Percentiles rank a stretch among this genome's conserved stretches.
Evolutionary conservation across 1,140 invertebrate species (phyloP).

Genomic region (Pseudomyrmex sp.): DNA sequence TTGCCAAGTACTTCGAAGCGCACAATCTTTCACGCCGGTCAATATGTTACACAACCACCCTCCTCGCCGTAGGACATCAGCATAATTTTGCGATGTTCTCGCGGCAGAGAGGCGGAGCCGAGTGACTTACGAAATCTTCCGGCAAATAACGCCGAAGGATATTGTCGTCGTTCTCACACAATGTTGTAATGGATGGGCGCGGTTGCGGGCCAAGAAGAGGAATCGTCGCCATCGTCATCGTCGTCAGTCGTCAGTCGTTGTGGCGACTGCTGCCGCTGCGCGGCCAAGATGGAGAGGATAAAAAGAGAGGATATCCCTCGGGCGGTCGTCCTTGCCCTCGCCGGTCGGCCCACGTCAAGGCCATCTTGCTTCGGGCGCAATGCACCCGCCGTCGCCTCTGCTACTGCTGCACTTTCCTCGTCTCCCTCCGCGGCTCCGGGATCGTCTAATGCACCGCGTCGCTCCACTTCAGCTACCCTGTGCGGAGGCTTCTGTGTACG

Average conservation of each 20-base stretch:
- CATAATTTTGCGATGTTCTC: conserved; percentile 24
- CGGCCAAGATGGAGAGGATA: conserved; percentile 62
- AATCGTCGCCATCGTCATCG: conserved; percentile 33
- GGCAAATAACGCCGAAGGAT: conserved; percentile 22
- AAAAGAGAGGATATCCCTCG: conserved; percentile 78
- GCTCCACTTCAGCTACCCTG: conserved; percentile 64
- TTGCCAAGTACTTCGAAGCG: neutral
- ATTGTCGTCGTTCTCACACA: conserved; percentile 24
- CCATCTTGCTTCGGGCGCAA: conserved; percentile 82
- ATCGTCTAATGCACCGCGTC: conserved; percentile 57
- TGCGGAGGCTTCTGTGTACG: conserved; percentile 26
- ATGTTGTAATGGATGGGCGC: conserved; percentile 65
- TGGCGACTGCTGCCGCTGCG: conserved; percentile 58
- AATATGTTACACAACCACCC: conserved; percentile 39
- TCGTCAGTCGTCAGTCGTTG: conserved; percentile 56
- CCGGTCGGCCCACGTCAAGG: conserved; percentile 82
- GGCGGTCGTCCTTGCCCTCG: conserved; percentile 85
- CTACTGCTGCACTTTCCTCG: conserved; percentile 42
- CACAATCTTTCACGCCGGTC: neutral
- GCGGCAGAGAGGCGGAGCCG: neutral
- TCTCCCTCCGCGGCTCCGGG: neutral
- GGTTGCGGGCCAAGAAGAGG: conserved; percentile 56
- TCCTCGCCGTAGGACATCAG: neutral
- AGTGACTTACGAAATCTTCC: conserved; percentile 12
- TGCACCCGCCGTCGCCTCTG: conserved; percentile 76